These are phyloP conservation scores for Nemotelus nigrinus DNA, from an alignment of 2,888 invertebrate species.

Conservation along the genomic window DNA sequence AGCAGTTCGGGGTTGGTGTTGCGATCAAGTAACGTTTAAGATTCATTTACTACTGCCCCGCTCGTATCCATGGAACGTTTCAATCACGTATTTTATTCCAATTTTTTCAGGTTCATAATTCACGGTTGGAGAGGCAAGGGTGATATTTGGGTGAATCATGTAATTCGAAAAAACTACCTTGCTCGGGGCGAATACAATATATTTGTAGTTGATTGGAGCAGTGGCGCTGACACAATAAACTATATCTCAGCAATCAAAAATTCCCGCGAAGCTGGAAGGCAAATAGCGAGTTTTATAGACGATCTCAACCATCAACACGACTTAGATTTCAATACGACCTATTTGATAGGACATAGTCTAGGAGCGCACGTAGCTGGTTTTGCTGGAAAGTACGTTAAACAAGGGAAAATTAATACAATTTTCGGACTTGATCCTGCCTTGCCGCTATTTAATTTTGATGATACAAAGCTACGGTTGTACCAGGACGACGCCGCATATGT, in stretches of 20 bases:
- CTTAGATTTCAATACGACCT: conserved; percentile 33
- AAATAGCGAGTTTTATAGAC: conserved; percentile 41
- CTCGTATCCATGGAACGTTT: neutral
- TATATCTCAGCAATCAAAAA: conserved; percentile 66
- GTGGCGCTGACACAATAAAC: conserved; percentile 66
- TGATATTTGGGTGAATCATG: conserved; percentile 56
- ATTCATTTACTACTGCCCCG: too few relatives aligned
- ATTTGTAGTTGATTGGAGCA: conserved; percentile 69
- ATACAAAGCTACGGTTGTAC: conserved; percentile 47
- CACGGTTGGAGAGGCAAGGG: conserved; percentile 69
- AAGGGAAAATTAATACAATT: conserved; percentile 40
- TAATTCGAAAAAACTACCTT: conserved; percentile 62
- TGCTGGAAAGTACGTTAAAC: conserved; percentile 43
- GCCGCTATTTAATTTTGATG: conserved; percentile 42
- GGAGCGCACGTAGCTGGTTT: conserved; percentile 47
- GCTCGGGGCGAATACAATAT: conserved; percentile 68
- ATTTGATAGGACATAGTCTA: conserved; percentile 46
- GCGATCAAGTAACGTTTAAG: too few relatives aligned
- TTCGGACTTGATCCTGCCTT: conserved; percentile 55
- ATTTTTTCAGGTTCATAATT: conserved; percentile 56
- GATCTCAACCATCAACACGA: neutral
- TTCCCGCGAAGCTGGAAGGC: conserved; percentile 42
- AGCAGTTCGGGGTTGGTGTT: too few relatives aligned
- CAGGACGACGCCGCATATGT: conserved; percentile 59
- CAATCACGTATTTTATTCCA: neutral